Evolutionary conservation across 2,797 vertebrate genomes (phyloP).

Genomic region (Propithecus deckenii): DNA sequence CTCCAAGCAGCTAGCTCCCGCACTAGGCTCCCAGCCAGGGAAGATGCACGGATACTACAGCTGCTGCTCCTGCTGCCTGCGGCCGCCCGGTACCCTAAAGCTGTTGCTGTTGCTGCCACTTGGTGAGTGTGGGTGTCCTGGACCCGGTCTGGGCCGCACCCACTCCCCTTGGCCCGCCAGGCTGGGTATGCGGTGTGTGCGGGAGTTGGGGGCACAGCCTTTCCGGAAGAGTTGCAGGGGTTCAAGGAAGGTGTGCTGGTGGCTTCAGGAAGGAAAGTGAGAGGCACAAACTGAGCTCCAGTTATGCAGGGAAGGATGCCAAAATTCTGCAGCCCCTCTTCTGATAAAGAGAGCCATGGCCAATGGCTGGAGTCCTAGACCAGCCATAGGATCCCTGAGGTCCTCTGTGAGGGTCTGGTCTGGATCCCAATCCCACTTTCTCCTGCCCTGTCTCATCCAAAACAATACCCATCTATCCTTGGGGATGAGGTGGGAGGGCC

Average conservation of each 20-base stretch:
- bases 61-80: neutral
- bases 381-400: neutral
- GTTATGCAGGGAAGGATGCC: neutral
- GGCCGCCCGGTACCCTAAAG: neutral
- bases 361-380: neutral
- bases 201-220: neutral
- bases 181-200: neutral
- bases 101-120: conserved; percentile 61
- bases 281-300: neutral
- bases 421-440: neutral
- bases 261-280: neutral
- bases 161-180: neutral
- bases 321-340: neutral
- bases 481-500: neutral
- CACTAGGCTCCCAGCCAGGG: conserved; percentile 58
- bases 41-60: conserved; percentile 44
- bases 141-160: too few species aligned
- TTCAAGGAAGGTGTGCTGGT: neutral
- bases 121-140: conserved; percentile 28
- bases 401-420: neutral
- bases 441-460: neutral
- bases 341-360: neutral
- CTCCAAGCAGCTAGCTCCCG: conserved; percentile 6
- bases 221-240: neutral
- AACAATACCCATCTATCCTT: neutral